Conservation (phyloP, 2,113 vertebrate genomes). For the Pteropus alecto region DNA sequence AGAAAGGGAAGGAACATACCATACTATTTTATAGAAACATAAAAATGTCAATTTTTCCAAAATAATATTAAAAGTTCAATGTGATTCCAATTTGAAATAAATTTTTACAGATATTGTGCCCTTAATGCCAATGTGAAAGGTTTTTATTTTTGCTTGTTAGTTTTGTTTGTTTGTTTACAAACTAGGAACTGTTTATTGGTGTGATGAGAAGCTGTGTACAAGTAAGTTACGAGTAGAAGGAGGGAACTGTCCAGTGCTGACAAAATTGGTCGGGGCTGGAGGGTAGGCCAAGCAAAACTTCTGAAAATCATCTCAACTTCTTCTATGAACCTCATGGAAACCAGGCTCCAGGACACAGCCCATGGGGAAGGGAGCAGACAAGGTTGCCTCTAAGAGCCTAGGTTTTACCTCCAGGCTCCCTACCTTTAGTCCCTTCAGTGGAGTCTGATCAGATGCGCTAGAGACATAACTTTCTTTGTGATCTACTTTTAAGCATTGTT, state of each 20-base stretch:
- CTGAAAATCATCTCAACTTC: background rate
- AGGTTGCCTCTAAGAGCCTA: background rate
- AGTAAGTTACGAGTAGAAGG: background rate
- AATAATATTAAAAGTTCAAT: background rate
- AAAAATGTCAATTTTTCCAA: background rate
- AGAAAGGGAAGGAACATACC: background rate
- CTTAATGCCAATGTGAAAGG: background rate
- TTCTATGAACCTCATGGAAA: background rate
- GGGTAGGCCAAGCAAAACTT: background rate
- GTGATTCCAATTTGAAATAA: background rate
- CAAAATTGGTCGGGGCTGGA: background rate
- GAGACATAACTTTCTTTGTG: background rate
- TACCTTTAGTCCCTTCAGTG: background rate
- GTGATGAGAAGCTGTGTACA: background rate
- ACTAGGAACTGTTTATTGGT: background rate
- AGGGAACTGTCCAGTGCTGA: background rate
- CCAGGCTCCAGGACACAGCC: background rate
- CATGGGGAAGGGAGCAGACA: background rate
- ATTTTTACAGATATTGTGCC: background rate
- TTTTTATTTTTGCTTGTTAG: background rate
- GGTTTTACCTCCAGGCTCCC: background rate
- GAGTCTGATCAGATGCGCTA: background rate
- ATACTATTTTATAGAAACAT: background rate
- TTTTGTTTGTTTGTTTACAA: background rate
- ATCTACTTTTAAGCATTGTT: background rate